phyloP scores from a whole-genome alignment of 1,140 invertebrate species.

The Octopus bimaculoides region DNA sequence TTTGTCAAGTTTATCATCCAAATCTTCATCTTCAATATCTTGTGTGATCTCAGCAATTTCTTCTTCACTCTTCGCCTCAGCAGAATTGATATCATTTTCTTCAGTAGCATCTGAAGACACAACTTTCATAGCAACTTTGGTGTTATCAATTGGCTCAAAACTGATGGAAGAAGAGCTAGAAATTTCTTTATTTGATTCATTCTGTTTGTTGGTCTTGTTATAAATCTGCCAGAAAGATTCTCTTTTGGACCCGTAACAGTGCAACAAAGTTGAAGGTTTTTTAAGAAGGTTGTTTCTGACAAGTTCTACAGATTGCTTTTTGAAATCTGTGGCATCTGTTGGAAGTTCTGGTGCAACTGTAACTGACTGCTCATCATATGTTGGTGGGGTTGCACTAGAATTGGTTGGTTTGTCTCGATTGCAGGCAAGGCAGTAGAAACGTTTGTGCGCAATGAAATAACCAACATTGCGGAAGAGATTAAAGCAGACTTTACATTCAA shows the following conservation, averaged over 20 bases:
- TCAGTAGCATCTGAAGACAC: neutral
- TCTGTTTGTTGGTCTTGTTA: neutral
- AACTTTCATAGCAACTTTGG: neutral
- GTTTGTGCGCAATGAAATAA: constrained; percentile 82
- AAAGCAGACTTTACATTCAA: constrained; percentile 81
- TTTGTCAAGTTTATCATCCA: too few relatives aligned
- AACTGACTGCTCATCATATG: constrained; percentile 33
- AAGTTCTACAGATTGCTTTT: neutral
- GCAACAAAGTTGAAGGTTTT: neutral
- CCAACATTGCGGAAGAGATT: constrained; percentile 78
- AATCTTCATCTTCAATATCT: too few relatives aligned
- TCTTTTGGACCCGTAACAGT: neutral
- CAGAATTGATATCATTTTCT: neutral
- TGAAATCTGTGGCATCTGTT: constrained; percentile 18
- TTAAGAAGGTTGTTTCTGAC: neutral
- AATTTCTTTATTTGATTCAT: neutral
- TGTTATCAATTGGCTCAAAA: too few relatives aligned
- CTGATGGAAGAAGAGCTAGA: too few relatives aligned
- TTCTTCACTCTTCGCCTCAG: neutral
- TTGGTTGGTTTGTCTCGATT: constrained; percentile 31
- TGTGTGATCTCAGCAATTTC: neutral
- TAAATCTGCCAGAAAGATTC: neutral
- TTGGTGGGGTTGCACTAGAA: constrained; percentile 15
- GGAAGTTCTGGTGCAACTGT: constrained; percentile 41
- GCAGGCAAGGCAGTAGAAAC: constrained; percentile 67